phyloP scores from a whole-genome alignment of 2,113 vertebrate species.

The Neogale vison region DNA sequence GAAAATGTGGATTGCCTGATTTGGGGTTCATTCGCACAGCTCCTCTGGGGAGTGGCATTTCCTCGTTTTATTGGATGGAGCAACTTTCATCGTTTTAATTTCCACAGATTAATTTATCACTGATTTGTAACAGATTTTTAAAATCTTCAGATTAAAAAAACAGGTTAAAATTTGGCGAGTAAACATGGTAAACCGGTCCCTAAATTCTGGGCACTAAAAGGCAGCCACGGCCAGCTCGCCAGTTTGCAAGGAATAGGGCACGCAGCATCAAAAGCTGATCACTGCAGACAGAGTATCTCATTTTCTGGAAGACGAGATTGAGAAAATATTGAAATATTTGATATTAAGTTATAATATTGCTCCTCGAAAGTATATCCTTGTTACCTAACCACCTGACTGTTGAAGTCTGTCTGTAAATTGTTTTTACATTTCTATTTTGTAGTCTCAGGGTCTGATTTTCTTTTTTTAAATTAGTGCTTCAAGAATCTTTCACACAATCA shows the following conservation, averaged over 20 bases:
- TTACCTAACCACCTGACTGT: not conserved
- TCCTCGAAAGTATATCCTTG: not conserved
- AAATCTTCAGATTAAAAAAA: conserved; percentile 40
- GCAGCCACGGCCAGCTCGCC: not conserved
- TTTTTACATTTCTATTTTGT: not conserved
- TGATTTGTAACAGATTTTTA: conserved; percentile 8
- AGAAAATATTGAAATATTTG: not conserved
- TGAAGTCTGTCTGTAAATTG: not conserved
- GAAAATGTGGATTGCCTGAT: conserved; percentile 28
- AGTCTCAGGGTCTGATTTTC: not conserved
- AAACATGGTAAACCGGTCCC: conserved; percentile 13
- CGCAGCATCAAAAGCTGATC: not conserved
- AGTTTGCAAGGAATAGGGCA: not conserved
- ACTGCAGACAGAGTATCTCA: not conserved
- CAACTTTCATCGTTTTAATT: conserved; percentile 54
- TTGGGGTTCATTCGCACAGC: conserved; percentile 16
- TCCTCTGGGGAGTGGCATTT: conserved; percentile 35
- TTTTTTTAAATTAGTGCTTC: not conserved
- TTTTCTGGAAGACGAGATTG: not conserved
- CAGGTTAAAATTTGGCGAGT: conserved; percentile 52
- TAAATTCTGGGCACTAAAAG: not conserved
- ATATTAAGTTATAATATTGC: not conserved
- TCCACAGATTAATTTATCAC: not conserved
- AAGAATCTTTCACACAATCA: not conserved
- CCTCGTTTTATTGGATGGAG: conserved; percentile 2